phyloP scores from a whole-genome alignment of 2,113 vertebrate genomes.

The Chloebia gouldiae region DNA sequence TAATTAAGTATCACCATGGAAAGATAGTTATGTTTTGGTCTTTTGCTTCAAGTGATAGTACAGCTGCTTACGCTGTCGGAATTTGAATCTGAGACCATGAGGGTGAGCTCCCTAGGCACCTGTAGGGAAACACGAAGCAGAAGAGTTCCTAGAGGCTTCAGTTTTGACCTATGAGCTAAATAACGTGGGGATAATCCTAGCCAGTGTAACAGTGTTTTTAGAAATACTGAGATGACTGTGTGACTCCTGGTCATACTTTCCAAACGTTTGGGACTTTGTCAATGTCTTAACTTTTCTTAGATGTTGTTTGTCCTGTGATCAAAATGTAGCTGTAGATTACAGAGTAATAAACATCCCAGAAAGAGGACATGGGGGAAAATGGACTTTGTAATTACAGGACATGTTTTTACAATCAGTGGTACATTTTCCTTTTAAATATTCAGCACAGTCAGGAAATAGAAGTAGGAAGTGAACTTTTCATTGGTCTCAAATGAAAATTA shows the following conservation, averaged over 20 bases:
- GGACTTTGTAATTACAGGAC: background rate
- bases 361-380: background rate
- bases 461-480: background rate
- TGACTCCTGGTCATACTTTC: background rate
- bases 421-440: background rate
- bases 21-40: background rate
- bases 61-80: background rate
- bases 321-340: background rate
- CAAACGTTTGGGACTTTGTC: background rate
- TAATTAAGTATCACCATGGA: background rate
- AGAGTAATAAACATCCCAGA: background rate
- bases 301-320: background rate
- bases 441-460: background rate
- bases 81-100: background rate
- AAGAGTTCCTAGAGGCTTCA: background rate
- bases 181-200: background rate
- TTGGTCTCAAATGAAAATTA: conserved; percentile 4
- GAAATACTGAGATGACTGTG: background rate
- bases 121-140: background rate
- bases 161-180: background rate
- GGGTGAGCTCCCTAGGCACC: background rate
- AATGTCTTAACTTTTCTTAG: background rate
- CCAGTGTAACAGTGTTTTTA: background rate
- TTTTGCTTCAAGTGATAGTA: background rate
- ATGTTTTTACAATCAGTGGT: background rate